Percentiles rank a stretch among this genome's conserved stretches.
Conservation (phyloP, 2,888 invertebrate genomes). For the Caenorhabditis auriculariae region DNA sequence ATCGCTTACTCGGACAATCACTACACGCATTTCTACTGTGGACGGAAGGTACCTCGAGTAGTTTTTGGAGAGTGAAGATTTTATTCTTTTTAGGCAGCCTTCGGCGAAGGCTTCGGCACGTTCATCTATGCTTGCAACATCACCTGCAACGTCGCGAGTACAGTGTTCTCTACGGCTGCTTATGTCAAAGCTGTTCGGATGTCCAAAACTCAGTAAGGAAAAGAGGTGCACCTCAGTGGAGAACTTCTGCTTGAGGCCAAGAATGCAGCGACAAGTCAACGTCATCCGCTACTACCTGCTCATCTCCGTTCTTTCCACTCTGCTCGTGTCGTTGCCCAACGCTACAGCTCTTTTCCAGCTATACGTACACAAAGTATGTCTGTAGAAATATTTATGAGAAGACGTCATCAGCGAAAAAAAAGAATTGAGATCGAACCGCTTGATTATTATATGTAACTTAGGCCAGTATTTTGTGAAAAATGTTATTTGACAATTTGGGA, state of each 20-base stretch:
- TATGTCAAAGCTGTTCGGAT: conserved; percentile 37
- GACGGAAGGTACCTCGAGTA: conserved; percentile 32
- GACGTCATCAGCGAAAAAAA: too few species aligned
- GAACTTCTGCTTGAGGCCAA: conserved; percentile 30
- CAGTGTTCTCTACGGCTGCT: conserved; percentile 37
- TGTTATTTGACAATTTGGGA: too few species aligned
- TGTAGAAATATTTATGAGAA: not conserved
- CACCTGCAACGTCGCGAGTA: conserved; percentile 38
- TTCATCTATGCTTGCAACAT: conserved; percentile 48
- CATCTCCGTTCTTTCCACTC: conserved; percentile 45
- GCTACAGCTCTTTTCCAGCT: conserved; percentile 38
- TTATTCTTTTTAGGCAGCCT: conserved; percentile 35
- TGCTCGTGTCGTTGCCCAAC: conserved; percentile 46
- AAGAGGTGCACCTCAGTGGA: not conserved
- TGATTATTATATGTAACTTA: too few species aligned
- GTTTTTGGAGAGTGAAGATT: too few species aligned
- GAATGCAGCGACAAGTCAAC: conserved; percentile 42
- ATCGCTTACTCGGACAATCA: conserved; percentile 30
- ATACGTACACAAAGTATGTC: conserved; percentile 30
- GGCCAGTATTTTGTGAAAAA: too few species aligned
- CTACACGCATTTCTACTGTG: conserved; percentile 38
- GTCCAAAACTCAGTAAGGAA: conserved; percentile 35
- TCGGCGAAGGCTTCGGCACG: conserved; percentile 43
- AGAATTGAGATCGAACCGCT: too few species aligned
- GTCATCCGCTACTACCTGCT: conserved; percentile 46